A percentile compares a stretch with the other conserved stretches of the same genome.
These are phyloP conservation scores for Perodicticus potto DNA, from an alignment of 2,797 vertebrate species.

Conservation along the genomic window DNA sequence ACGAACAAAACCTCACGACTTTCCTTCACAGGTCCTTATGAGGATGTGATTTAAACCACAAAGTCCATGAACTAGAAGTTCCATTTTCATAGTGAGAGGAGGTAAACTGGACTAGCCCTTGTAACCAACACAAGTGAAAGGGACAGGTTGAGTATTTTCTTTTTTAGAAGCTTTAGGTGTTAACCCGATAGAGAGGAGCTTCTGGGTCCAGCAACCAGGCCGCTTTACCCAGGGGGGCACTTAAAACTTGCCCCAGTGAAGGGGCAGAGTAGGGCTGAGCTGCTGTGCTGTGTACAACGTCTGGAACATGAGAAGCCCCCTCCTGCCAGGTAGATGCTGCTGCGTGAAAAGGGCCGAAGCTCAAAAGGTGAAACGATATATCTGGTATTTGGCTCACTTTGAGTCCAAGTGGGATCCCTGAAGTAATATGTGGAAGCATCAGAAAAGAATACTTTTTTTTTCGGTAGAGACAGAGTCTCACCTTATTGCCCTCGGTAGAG, in stretches of 20 bases:
- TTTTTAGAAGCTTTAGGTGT: neutral
- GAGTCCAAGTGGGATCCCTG: neutral
- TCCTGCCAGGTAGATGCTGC: neutral
- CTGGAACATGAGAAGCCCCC: neutral
- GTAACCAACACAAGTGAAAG: neutral
- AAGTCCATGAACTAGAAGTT: neutral
- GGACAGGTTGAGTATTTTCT: neutral
- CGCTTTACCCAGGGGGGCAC: neutral
- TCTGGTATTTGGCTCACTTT: neutral
- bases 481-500: no score
- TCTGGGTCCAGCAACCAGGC: neutral
- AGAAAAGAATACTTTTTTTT: neutral
- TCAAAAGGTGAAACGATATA: neutral
- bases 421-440: neutral
- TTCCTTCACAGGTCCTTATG: neutral
- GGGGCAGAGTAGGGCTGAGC: neutral
- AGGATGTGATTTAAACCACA: neutral
- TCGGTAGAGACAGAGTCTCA: no score
- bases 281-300: neutral
- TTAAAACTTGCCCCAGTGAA: neutral
- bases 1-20: neutral
- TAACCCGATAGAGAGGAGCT: neutral
- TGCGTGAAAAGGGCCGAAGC: neutral
- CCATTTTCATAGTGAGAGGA: neutral
- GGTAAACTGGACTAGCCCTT: neutral